Percentiles rank a stretch among this genome's conserved stretches.
phyloP scores from a whole-genome alignment of 2,888 invertebrate genomes.

The Pristionchus fissidentatus region DNA sequence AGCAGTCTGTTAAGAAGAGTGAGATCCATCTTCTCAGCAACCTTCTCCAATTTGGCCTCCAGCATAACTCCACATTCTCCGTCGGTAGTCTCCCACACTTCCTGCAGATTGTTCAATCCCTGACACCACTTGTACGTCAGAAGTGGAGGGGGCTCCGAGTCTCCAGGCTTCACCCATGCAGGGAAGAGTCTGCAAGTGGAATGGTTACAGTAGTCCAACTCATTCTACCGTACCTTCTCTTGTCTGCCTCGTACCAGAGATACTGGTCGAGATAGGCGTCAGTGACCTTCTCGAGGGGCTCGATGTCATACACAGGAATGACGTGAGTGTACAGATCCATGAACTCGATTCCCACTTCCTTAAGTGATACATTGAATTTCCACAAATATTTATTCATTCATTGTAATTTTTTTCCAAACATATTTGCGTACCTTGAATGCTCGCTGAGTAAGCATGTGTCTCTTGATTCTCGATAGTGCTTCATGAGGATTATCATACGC shows the following conservation, averaged over 20 bases:
- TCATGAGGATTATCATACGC: conserved; percentile 99
- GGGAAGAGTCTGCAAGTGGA: conserved; percentile 86
- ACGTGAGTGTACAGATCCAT: conserved; percentile 99
- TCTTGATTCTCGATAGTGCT: conserved; percentile 97
- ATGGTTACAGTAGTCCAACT: background rate
- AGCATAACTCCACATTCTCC: conserved; percentile 98
- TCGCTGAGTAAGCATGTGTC: conserved; percentile 95
- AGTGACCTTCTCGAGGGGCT: conserved; percentile 98
- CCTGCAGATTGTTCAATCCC: conserved; percentile 80
- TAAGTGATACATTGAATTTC: conserved; percentile 46
- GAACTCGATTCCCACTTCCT: conserved; percentile 95
- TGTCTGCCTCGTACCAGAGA: conserved; percentile 97
- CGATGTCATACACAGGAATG: conserved; percentile 98
- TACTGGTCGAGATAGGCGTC: conserved; percentile 99
- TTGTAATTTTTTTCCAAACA: background rate
- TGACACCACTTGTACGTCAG: conserved; percentile 98
- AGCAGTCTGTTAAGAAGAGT: conserved; percentile 95
- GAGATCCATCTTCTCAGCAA: conserved; percentile 99
- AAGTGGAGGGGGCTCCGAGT: conserved; percentile 90
- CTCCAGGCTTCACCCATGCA: conserved; percentile 99
- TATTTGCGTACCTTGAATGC: conserved; percentile 77
- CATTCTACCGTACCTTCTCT: conserved; percentile 80
- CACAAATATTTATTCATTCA: background rate
- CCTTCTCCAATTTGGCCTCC: conserved; percentile 95
- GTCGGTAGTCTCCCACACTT: conserved; percentile 98